Evolutionary conservation across 2,113 vertebrate species (phyloP).

Genomic region (Perca schrenkii): DNA sequence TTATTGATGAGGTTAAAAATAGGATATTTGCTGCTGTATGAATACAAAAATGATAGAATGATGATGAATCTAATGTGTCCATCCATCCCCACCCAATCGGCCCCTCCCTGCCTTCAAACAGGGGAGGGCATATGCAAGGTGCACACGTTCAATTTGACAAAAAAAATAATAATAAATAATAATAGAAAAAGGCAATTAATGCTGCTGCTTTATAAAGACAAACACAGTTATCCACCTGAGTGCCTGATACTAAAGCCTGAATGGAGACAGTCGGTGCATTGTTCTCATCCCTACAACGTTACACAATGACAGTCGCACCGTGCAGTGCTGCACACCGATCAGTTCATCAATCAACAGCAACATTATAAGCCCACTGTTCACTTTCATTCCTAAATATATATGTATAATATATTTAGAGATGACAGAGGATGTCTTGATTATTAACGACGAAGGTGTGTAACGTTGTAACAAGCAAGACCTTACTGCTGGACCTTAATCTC

Average conservation of each 20-base stretch:
- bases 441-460: background rate
- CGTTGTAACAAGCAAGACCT: background rate
- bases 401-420: background rate
- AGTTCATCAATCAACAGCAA: background rate
- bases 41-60: conserved; percentile 62
- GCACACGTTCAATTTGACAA: background rate
- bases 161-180: background rate
- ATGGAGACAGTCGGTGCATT: conserved; percentile 41
- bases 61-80: conserved; percentile 47
- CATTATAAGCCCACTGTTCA: rapidly evolving
- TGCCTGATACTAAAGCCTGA: background rate
- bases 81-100: conserved; percentile 61
- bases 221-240: background rate
- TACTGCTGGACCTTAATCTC: conserved; percentile 1
- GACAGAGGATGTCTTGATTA: background rate
- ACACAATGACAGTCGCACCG: conserved; percentile 54
- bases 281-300: conserved; percentile 46
- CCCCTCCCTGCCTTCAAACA: conserved; percentile 50
- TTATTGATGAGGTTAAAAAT: background rate
- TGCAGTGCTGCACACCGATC: conserved; percentile 14
- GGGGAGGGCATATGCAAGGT: conserved; percentile 16
- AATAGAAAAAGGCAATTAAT: background rate
- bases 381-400: background rate
- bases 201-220: background rate
- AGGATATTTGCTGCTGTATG: background rate